phyloP scores from a whole-genome alignment of 1,140 invertebrate genomes.

The Alviniconcha marisindica region DNA sequence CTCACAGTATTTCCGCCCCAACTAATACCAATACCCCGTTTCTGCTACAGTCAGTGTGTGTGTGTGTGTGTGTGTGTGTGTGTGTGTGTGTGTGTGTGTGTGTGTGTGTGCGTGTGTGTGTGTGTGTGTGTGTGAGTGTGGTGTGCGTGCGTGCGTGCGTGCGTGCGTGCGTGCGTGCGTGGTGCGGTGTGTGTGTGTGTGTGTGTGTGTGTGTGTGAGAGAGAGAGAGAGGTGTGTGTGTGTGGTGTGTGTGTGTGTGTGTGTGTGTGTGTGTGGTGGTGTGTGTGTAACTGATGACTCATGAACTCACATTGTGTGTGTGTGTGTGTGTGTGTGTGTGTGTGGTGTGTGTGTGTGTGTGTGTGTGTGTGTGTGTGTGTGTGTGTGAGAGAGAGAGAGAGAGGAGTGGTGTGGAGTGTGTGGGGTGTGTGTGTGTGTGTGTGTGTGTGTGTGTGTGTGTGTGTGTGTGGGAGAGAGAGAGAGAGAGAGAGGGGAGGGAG shows the following conservation, averaged over 20 bases:
- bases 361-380: no score
- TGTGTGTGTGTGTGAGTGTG: background rate
- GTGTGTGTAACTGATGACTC: no score
- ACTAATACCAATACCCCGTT: no score
- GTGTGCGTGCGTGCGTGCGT: background rate
- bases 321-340: constrained; percentile 8
- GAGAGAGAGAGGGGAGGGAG: no score
- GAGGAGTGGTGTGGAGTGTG: no score
- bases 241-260: constrained; percentile 2
- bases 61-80: background rate
- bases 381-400: no score
- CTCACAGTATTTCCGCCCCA: no score
- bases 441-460: no score
- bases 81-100: background rate
- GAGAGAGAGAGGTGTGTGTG: background rate
- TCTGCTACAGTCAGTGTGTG: background rate
- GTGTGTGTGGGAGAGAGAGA: no score
- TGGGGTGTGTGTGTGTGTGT: no score
- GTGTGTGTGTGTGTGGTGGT: background rate
- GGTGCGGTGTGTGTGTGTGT: background rate
- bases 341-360: no score
- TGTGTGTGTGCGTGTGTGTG: constrained; percentile 6
- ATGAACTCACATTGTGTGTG: no score
- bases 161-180: background rate
- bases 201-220: background rate